A percentile compares a stretch with the other conserved stretches of the same genome.
phyloP scores from a whole-genome alignment of 1,140 invertebrate species.

The Euglossa dilemma region DNA sequence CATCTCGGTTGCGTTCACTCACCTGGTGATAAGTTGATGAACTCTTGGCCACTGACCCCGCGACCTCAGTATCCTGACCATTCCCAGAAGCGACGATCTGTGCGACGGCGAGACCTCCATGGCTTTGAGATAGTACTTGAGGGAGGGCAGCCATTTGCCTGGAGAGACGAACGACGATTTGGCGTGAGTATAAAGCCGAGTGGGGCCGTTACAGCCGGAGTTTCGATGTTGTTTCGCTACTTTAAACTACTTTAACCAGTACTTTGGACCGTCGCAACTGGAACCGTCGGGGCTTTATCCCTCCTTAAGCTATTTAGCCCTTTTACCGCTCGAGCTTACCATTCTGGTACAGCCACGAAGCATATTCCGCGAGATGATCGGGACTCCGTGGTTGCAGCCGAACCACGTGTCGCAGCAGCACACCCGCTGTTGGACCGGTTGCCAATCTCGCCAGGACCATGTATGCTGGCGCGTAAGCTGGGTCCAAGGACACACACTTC shows the following conservation, averaged over 20 bases:
- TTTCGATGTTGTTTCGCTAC: constrained; percentile 39
- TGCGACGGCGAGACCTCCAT: constrained; percentile 82
- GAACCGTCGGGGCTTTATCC: constrained; percentile 23
- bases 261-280: constrained; percentile 26
- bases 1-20: constrained; percentile 30
- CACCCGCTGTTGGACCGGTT: constrained; percentile 82
- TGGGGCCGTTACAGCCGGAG: constrained; percentile 2
- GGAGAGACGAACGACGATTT: constrained; percentile 69
- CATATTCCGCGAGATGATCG: constrained; percentile 87
- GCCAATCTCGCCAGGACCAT: constrained; percentile 85
- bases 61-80: constrained; percentile 84
- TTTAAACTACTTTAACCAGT: constrained; percentile 44
- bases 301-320: not conserved
- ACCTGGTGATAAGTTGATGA: constrained; percentile 86
- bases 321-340: constrained; percentile 79
- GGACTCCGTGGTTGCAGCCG: constrained; percentile 85
- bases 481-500: constrained; percentile 86
- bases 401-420: constrained; percentile 84
- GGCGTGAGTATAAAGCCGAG: constrained; percentile 61
- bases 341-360: constrained; percentile 86
- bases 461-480: constrained; percentile 87
- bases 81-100: constrained; percentile 83
- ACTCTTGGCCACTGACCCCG: constrained; percentile 85
- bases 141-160: constrained; percentile 80
- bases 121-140: constrained; percentile 85